Conservation (phyloP, 2,888 invertebrate genomes). For the Stenichneumon culpator region DNA sequence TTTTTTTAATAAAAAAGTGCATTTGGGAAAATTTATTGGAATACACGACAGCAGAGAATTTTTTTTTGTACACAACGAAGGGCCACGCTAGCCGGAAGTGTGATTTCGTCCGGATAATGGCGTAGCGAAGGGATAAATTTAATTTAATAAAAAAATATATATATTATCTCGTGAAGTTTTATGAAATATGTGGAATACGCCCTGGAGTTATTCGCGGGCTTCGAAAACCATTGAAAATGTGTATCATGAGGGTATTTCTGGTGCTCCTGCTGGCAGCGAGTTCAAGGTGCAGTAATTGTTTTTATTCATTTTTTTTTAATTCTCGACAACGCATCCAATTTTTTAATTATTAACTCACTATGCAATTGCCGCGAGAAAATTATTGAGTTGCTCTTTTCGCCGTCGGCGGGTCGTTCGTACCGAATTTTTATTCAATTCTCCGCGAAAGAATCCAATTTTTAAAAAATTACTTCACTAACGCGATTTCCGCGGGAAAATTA, state of each 20-base stretch:
- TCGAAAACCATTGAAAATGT: constrained; percentile 80
- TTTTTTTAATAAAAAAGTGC: constrained; percentile 30
- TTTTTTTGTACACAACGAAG: constrained; percentile 14
- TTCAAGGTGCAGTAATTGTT: constrained; percentile 77
- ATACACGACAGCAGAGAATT: background rate
- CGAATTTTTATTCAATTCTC: background rate
- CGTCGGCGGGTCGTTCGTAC: background rate
- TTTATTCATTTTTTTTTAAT: background rate
- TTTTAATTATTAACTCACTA: background rate
- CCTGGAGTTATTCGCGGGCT: constrained; percentile 76
- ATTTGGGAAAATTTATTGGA: constrained; percentile 34
- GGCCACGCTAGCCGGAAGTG: constrained; percentile 21
- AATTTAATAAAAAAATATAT: constrained; percentile 14
- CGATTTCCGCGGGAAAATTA: background rate
- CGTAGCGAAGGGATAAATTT: constrained; percentile 13
- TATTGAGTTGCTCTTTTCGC: background rate
- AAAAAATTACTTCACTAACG: too few species aligned
- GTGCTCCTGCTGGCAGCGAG: constrained; percentile 78
- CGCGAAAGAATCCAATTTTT: background rate
- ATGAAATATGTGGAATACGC: constrained; percentile 83
- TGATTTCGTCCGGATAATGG: constrained; percentile 46
- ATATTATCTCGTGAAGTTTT: constrained; percentile 52
- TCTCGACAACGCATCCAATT: too few species aligned
- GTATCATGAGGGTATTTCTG: constrained; percentile 79
- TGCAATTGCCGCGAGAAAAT: background rate